Evolutionary conservation across 2,113 vertebrate species (phyloP), one percentile per base, ranked within the genome.

Genomic region (Dissostichus mawsoni): DNA sequence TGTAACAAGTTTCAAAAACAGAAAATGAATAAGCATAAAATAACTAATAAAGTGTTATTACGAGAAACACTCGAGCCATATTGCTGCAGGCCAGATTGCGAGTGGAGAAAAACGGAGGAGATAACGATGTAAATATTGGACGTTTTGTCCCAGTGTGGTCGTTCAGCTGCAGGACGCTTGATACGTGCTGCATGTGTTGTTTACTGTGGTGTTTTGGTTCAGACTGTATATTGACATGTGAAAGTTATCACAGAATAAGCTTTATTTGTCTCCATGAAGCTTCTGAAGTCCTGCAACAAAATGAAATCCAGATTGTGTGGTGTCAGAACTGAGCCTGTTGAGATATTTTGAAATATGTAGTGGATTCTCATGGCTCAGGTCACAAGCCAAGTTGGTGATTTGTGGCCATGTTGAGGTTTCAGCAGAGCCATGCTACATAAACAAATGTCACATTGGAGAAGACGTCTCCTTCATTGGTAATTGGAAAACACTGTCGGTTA

Each of bases 91-190:
- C 53, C 61, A 29, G 18, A 47, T 11, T 0, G 14, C 12, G 76
- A 63, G 23, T 2, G 9, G 50, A 1, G 13, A 16, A n/a, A 76
- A 57, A 13, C 0, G 8, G 45, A 61, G 12, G 53, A 25, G 23
- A 52, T 61, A 63, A 76, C 23, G 64, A 70, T 66, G 58, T 80
- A 76, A 81, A 76, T 85, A 47, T 56, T 29, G 63, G 36, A 68
- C 44, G 29, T 73, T 2, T 59, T 29, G 65, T 29, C 13, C 16
- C 64, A 61, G 52, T 47, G 72, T 53, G 36, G 56, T 44, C 11
- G 11, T 51, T 80, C n/a, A 51, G 68, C 66, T 58, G 78, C 51
- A 29, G 23, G 50, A 29, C 66, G 12, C 57, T 73, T 33, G 11
- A 44, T 33, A 20, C 36, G 11, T 16, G 56, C 62, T 11, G 47